A percentile compares a stretch with the other conserved stretches of the same genome.
Conservation (phyloP, 2,888 invertebrate species). For the Gortyna flavago region DNA sequence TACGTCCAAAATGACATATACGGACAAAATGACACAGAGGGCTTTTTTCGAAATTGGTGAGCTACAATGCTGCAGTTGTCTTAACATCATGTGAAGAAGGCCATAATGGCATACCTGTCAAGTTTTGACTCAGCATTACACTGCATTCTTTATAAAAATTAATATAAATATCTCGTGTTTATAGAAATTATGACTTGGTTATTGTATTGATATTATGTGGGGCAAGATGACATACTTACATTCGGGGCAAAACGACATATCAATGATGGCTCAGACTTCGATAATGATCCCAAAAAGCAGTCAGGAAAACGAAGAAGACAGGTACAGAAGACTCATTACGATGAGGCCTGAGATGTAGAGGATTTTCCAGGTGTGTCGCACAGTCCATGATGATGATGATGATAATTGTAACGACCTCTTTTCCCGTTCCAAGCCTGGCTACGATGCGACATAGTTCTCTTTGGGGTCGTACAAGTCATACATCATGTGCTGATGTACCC, state of each 20-base stretch:
- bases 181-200: not conserved
- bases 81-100: too few species aligned
- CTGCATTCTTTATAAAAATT: not conserved
- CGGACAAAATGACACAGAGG: too few species aligned
- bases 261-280: not conserved
- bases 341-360: not conserved
- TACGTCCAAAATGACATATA: too few species aligned
- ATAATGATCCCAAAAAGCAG: not conserved
- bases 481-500: not conserved
- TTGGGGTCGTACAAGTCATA: not conserved
- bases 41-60: too few species aligned
- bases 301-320: not conserved
- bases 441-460: not conserved
- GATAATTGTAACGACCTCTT: not conserved
- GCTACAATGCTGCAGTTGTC: too few species aligned
- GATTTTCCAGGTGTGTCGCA: not conserved
- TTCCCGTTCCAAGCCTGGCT: not conserved
- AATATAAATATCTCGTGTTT: not conserved
- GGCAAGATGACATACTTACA: not conserved
- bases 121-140: too few species aligned
- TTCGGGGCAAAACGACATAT: not conserved
- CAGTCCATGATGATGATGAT: not conserved
- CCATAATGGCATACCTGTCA: too few species aligned
- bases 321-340: not conserved
- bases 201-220: not conserved